Base-by-base conservation (phyloP, 2,113 vertebrate species). In the Hypocryptadius cinnamomeus region DNA sequence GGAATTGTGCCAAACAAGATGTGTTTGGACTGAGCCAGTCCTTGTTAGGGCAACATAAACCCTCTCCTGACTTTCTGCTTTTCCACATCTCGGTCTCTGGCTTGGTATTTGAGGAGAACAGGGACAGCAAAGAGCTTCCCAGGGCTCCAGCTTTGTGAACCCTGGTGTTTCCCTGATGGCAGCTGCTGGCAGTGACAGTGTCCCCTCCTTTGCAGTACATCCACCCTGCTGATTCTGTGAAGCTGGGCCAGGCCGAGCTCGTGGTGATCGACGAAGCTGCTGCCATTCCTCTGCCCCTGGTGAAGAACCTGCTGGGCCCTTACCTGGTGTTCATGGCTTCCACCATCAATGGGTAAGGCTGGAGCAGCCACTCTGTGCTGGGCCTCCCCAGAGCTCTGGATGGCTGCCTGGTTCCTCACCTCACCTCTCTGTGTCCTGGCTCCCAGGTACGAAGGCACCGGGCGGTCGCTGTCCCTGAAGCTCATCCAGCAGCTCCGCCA, bases 301-400 rank as follows among this genome's bases (percentile, higher is more conserved):
- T 99, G 68, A 99, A 99, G 95, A 99, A 97, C 28, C 97, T 99
- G 16, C 98, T 99, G 12, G 99, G 99, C 8, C 99, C 99, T 21
- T 99, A 99, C 66, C 98, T 99, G 42, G 98, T 99, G 37, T 99
- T 99, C 96, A 99, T 99, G 99, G 98, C 99, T 40, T 99, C 99
- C 63, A 99, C 99, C 50, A 99, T 99, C 96, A 99, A 99, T 0
- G 99, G 99, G 99, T 99, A 78, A 96, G 98, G 68, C 56, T 73
- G 45, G 63, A 44, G 33, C 44, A 44, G 13, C n/a, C 40, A 0
- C 19, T 39, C 42, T 3, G 0, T 47, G n/a, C 30, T 44, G 79
- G 66, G 57, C 63, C 45, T 57, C 23, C 21, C 71, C 7, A 1
- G 50, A 21, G 71, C 35, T 15, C 68, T 82, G 68, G 14, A 0